A percentile compares a stretch with the other conserved stretches of the same genome.
phyloP scores from a whole-genome alignment of 2,888 invertebrate species.

The Mimas tiliae region DNA sequence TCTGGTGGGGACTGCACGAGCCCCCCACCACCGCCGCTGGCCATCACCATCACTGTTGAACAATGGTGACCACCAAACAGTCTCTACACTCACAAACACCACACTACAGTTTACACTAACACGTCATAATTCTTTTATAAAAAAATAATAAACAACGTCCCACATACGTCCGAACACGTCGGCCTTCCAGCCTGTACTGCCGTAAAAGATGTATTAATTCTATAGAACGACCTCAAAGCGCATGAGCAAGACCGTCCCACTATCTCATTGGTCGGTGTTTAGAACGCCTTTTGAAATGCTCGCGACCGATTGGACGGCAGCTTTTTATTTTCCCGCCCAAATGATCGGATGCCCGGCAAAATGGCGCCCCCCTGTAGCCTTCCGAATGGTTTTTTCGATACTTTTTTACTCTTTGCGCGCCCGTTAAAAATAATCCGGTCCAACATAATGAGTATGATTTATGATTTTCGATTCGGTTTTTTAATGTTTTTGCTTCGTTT shows the following conservation, averaged over 20 bases:
- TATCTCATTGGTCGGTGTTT: slow-evolving; percentile 60
- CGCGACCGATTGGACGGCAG: slow-evolving; percentile 58
- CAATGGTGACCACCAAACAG: slow-evolving; percentile 19
- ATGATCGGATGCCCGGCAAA: slow-evolving; percentile 75
- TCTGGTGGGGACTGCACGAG: slow-evolving; percentile 84
- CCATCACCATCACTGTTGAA: slow-evolving; percentile 78
- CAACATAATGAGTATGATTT: slow-evolving; percentile 84
- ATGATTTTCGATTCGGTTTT: slow-evolving; percentile 77
- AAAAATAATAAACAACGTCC: slow-evolving; percentile 53
- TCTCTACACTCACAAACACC: slow-evolving; percentile 20
- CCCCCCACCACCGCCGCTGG: slow-evolving; percentile 79
- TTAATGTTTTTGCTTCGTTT: slow-evolving; percentile 65
- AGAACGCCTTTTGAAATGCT: slow-evolving; percentile 72
- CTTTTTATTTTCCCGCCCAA: slow-evolving; percentile 75
- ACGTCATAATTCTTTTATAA: slow-evolving; percentile 49
- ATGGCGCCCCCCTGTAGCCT: slow-evolving; percentile 82
- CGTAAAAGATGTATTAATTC: slow-evolving; percentile 79
- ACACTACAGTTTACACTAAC: slow-evolving; percentile 35
- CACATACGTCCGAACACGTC: slow-evolving; percentile 66
- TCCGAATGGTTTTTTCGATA: slow-evolving; percentile 82
- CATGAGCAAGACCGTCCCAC: slow-evolving; percentile 67
- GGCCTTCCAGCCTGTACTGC: slow-evolving; percentile 80
- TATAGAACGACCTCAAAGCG: slow-evolving; percentile 80
- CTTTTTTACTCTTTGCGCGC: slow-evolving; percentile 63
- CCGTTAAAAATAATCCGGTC: slow-evolving; percentile 83